These are phyloP conservation scores for Lateolabrax maculatus DNA, from an alignment of 2,797 vertebrate genomes.

Conservation along the genomic window DNA sequence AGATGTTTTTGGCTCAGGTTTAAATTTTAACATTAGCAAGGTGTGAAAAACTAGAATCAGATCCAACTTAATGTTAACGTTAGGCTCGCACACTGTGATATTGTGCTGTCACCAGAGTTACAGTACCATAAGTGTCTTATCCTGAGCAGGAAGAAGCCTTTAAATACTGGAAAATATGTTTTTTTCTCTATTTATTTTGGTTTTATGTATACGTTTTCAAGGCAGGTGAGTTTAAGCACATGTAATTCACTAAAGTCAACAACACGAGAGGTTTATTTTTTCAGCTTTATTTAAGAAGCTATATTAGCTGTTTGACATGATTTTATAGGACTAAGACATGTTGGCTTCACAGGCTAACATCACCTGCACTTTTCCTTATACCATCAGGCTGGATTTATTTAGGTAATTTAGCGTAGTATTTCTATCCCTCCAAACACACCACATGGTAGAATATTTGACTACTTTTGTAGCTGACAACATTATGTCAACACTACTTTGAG, in stretches of 20 bases:
- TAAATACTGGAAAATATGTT: too few relatives aligned
- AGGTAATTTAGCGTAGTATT: background rate
- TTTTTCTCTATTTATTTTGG: too few relatives aligned
- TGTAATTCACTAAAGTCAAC: background rate
- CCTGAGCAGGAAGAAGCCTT: too few relatives aligned
- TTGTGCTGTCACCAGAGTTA: too few relatives aligned
- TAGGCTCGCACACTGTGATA: too few relatives aligned
- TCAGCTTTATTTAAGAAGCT: background rate
- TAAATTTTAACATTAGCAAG: background rate
- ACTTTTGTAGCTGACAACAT: background rate
- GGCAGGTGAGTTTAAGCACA: background rate
- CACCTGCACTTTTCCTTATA: background rate
- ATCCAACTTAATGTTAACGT: background rate
- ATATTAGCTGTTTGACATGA: background rate
- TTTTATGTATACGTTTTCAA: background rate
- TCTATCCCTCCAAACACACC: background rate
- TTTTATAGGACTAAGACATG: background rate
- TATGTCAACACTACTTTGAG: background rate
- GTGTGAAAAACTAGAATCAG: background rate
- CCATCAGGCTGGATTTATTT: background rate
- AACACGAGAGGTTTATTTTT: background rate
- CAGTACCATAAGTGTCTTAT: too few relatives aligned
- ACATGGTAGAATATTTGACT: background rate
- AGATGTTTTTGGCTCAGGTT: background rate
- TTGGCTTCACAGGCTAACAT: background rate